Evolutionary conservation across 2,113 vertebrate genomes (phyloP).

Genomic region (Pterophyllum scalare): DNA sequence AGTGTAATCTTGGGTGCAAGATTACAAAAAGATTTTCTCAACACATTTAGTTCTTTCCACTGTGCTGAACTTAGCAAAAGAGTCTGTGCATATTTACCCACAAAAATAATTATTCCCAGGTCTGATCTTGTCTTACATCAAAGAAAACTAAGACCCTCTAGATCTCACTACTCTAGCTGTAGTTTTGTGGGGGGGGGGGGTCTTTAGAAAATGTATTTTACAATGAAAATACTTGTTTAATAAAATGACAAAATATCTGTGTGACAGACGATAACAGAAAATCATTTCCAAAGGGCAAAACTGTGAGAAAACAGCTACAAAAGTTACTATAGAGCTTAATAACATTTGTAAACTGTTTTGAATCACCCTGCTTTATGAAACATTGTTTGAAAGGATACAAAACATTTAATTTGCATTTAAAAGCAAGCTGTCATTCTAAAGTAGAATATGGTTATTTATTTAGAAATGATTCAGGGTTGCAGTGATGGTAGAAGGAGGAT

Average conservation of each 20-base stretch:
- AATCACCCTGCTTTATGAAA: accelerated
- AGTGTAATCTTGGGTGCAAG: background rate
- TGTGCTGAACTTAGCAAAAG: background rate
- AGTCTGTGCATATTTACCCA: background rate
- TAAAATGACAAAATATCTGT: background rate
- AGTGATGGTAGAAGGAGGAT: accelerated
- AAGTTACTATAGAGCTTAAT: background rate
- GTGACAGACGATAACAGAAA: background rate
- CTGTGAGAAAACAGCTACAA: background rate
- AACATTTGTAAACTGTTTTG: background rate
- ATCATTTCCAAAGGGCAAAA: background rate
- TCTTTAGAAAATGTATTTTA: background rate
- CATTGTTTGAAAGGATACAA: background rate
- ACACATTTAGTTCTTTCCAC: background rate
- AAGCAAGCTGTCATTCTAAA: background rate
- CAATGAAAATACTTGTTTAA: accelerated
- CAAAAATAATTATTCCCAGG: background rate
- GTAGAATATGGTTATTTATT: background rate
- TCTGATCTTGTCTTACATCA: background rate
- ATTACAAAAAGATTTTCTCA: background rate
- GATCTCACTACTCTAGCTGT: background rate
- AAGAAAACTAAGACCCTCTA: background rate
- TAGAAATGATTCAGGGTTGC: background rate
- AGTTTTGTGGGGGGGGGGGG: too few species aligned
- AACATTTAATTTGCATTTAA: background rate